Evolutionary conservation across 2,888 invertebrate species (phyloP), one percentile per base, ranked within the genome.

Genomic region (Ophion costatus): DNA sequence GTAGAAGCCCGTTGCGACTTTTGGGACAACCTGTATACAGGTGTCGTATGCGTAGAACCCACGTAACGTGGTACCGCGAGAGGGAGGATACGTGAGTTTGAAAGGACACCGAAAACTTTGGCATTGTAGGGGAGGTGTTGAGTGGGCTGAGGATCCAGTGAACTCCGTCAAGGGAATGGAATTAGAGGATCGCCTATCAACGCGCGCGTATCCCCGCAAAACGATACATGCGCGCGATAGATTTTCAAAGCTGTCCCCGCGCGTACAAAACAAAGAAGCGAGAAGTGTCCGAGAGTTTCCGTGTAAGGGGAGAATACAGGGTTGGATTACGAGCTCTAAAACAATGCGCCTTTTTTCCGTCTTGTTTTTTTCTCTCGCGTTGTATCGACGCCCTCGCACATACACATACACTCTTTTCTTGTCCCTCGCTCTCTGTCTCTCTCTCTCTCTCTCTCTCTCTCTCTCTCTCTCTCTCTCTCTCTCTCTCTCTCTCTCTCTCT

Each of bases 241-340:
- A 88, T 86, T 88, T 88, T 88, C 88, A 89, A 88, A 89, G 88
- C 84, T 79, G 51, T 59, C 11, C 77, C 24, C 11, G 74, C n/a
- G 24, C 7, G 61, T 74, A 45, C 45, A 51, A 74, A 63, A 74
- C 45, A 63, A 63, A 74, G 14, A 63, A 51, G 74, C 81, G 78
- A 45, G 45, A 45, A 45, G 45, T 45, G 45, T 45, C 45, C 45
- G 45, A 76, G 81, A 82, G 57, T 82, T 83, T 82, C 14, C 56
- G 69, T 67, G 77, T 74, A 84, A 81, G 67, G 29, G 80, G 77
- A 81, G 80, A 77, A 82, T 56, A 79, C 70, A n/a, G 82, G 69
- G 74, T 84, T 82, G 86, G 42, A 86, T 86, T 80, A 84, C 84
- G 80, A 67, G 78, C 57, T 78, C 74, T 33, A 77, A 64, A 81